Evolutionary conservation across 2,797 vertebrate genomes (phyloP).

Genomic region (Silurus aristotelis): DNA sequence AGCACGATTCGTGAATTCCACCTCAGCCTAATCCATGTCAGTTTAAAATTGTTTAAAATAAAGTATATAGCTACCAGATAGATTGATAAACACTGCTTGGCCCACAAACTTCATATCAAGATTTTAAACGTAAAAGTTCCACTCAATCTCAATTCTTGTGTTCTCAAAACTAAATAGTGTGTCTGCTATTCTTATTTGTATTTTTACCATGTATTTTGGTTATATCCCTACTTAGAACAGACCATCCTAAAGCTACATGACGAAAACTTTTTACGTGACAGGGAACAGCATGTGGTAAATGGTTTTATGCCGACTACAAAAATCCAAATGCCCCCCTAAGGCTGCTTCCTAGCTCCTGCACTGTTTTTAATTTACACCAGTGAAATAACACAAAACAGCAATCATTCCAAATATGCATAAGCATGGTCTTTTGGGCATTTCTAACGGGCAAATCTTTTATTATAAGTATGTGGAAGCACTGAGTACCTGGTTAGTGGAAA

Average conservation of each 20-base stretch:
- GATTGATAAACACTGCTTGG: not conserved
- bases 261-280: slow-evolving; percentile 4
- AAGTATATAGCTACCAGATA: not conserved
- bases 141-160: not conserved
- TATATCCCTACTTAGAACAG: slow-evolving; percentile 1
- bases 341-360: slow-evolving; percentile 13
- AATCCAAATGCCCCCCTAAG: slow-evolving; percentile 21
- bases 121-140: not conserved
- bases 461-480: not conserved
- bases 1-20: not conserved
- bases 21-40: not conserved
- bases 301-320: slow-evolving; percentile 10
- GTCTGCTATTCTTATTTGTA: not conserved
- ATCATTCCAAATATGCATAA: slow-evolving; percentile 27
- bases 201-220: not conserved
- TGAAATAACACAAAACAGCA: slow-evolving; percentile 27
- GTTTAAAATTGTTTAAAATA: too few relatives aligned
- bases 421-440: slow-evolving; percentile 7
- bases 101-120: not conserved
- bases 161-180: not conserved
- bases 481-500: not conserved
- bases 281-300: slow-evolving; percentile 28
- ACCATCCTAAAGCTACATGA: slow-evolving; percentile 27
- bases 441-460: slow-evolving; percentile 16
- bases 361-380: slow-evolving; percentile 31